These are phyloP conservation scores for Heliothis subflexa DNA, from an alignment of 1,140 invertebrate genomes.

Conservation along the genomic window DNA sequence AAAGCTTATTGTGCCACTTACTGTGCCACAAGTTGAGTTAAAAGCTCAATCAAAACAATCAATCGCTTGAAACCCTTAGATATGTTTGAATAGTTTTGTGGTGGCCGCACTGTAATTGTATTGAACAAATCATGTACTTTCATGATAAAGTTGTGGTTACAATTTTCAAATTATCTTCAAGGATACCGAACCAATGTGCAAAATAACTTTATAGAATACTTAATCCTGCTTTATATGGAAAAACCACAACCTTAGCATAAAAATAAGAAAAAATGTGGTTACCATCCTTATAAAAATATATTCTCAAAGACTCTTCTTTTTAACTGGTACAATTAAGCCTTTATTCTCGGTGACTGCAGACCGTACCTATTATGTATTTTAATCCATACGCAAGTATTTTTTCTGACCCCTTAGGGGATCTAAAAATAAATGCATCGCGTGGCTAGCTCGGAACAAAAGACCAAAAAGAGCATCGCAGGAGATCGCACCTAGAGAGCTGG, in stretches of 20 bases:
- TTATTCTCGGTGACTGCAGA: constrained; percentile 32
- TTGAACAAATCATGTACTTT: not conserved
- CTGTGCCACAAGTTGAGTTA: not conserved
- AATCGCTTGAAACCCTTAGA: not conserved
- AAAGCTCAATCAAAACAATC: not conserved
- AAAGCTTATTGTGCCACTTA: too few relatives aligned
- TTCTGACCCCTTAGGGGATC: constrained; percentile 28
- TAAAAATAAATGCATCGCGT: constrained; percentile 43
- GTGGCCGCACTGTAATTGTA: not conserved
- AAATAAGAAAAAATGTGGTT: constrained; percentile 4
- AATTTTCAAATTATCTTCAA: constrained; percentile 1
- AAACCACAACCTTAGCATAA: too few relatives aligned
- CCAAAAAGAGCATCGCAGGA: constrained; percentile 24
- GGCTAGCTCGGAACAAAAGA: constrained; percentile 24
- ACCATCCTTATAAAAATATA: constrained; percentile 25
- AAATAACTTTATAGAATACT: not conserved
- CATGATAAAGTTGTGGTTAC: constrained; percentile 2
- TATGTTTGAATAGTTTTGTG: constrained; percentile 5
- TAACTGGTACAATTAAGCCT: constrained; percentile 34
- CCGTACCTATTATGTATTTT: constrained; percentile 33
- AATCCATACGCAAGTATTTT: constrained; percentile 41
- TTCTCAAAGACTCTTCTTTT: constrained; percentile 20
- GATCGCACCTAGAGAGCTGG: constrained; percentile 9
- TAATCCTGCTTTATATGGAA: too few relatives aligned
- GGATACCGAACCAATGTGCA: not conserved